Evolutionary conservation across 2,113 vertebrate species (phyloP).

Genomic region (Phyllostomus hastatus): DNA sequence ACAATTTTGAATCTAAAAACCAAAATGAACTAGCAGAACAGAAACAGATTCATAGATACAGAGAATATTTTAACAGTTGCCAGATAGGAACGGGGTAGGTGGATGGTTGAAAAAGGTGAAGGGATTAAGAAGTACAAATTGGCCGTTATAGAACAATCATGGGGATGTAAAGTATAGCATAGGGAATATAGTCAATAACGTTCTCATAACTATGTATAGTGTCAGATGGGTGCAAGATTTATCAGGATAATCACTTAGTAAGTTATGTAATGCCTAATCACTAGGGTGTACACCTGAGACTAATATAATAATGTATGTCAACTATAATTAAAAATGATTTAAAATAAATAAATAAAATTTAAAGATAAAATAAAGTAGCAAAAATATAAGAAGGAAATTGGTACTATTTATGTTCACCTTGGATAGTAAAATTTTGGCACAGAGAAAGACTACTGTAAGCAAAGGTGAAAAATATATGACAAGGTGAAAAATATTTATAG

Average conservation of each 20-base stretch:
- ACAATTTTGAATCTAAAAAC: too few relatives aligned
- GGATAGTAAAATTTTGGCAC: background rate
- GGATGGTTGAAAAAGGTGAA: too few relatives aligned
- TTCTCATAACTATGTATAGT: background rate
- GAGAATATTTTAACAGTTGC: too few relatives aligned
- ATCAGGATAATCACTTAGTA: background rate
- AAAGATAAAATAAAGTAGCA: background rate
- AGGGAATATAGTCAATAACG: too few relatives aligned
- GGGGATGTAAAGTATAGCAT: too few relatives aligned
- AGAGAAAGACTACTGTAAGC: background rate
- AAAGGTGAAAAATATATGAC: background rate
- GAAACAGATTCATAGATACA: too few relatives aligned
- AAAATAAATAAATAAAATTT: background rate
- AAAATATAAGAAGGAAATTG: background rate
- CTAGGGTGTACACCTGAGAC: background rate
- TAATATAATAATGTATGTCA: background rate
- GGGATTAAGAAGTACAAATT: too few relatives aligned
- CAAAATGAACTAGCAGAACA: too few relatives aligned
- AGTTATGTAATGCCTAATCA: background rate
- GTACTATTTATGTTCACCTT: background rate
- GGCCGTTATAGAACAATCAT: too few relatives aligned
- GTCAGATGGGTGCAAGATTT: background rate
- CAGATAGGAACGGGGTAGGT: too few relatives aligned
- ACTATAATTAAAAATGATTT: background rate
- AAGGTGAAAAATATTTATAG: background rate